These are phyloP conservation scores for Drosophila testacea DNA, from an alignment of 2,888 invertebrate genomes.

Conservation along the genomic window DNA sequence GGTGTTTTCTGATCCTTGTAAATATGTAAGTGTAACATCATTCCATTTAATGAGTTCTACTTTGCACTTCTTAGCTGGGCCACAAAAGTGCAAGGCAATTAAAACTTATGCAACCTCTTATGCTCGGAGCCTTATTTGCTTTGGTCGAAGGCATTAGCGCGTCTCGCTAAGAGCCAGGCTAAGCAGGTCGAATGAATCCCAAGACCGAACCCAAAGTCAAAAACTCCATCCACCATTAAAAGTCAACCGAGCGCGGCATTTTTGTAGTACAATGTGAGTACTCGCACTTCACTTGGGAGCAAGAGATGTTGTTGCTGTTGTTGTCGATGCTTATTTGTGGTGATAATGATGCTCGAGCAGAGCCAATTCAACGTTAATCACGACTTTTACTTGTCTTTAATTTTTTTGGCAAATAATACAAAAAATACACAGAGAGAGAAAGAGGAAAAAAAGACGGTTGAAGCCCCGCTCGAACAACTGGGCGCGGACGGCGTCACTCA, in stretches of 20 bases:
- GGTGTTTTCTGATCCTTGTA: not conserved
- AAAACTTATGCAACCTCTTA: slow-evolving; percentile 53
- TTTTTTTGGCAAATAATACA: slow-evolving; percentile 82
- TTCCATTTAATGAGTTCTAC: slow-evolving; percentile 9
- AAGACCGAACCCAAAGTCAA: slow-evolving; percentile 21
- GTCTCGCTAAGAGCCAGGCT: slow-evolving; percentile 28
- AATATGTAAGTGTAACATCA: not conserved
- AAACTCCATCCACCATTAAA: slow-evolving; percentile 75
- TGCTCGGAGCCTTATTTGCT: slow-evolving; percentile 44
- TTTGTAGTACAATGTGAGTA: slow-evolving; percentile 66
- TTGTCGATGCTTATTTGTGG: slow-evolving; percentile 53
- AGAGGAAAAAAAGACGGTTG: slow-evolving; percentile 32
- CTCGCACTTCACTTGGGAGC: slow-evolving; percentile 51
- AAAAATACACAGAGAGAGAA: slow-evolving; percentile 31
- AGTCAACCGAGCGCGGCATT: slow-evolving; percentile 77
- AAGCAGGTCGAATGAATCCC: slow-evolving; percentile 4
- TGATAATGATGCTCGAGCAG: slow-evolving; percentile 72
- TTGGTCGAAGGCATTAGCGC: slow-evolving; percentile 49
- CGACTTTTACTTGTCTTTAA: slow-evolving; percentile 82
- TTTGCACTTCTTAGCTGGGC: slow-evolving; percentile 4
- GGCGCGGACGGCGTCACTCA: slow-evolving; percentile 67
- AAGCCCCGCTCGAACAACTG: slow-evolving; percentile 58
- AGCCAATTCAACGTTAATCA: slow-evolving; percentile 79
- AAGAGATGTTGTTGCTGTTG: slow-evolving; percentile 30
- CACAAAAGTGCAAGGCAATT: slow-evolving; percentile 49